Evolutionary conservation across 2,113 vertebrate genomes (phyloP).

Genomic region (Malurus cyaneus): DNA sequence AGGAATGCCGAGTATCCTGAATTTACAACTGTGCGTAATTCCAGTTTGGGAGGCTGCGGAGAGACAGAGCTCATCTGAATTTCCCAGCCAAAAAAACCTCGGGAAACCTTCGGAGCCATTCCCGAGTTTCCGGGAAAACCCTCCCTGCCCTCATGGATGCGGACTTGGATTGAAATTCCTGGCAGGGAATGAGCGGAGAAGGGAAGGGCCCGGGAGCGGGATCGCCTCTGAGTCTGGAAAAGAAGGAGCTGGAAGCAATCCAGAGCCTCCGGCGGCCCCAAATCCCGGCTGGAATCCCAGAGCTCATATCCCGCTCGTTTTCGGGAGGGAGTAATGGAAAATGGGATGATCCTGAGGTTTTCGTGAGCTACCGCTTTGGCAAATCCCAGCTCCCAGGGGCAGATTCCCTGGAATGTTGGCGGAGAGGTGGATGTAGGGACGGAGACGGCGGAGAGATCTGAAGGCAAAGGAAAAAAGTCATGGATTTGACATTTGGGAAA

Average conservation of each 20-base stretch:
- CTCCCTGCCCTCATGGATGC: not conserved
- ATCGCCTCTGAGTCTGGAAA: not conserved
- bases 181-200: not conserved
- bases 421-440: not conserved
- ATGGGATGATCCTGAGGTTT: slow-evolving; percentile 1
- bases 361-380: slow-evolving; percentile 51
- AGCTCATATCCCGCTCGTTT: not conserved
- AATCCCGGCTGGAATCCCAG: slow-evolving; percentile 38
- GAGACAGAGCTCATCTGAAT: not conserved
- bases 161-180: not conserved
- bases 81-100: not conserved
- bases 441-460: not conserved
- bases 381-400: not conserved
- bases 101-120: not conserved
- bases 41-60: not conserved
- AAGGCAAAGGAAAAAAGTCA: accelerated
- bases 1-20: not conserved
- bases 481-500: not conserved
- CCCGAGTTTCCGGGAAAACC: not conserved
- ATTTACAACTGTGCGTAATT: not conserved
- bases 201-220: not conserved
- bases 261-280: slow-evolving; percentile 7
- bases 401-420: not conserved
- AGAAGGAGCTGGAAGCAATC: slow-evolving; percentile 55
- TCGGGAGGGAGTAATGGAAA: slow-evolving; percentile 31